Evolutionary conservation across 37 sponge, comb jelly and placozoan species (phyloP).

Genomic region (Ianthella basta): DNA sequence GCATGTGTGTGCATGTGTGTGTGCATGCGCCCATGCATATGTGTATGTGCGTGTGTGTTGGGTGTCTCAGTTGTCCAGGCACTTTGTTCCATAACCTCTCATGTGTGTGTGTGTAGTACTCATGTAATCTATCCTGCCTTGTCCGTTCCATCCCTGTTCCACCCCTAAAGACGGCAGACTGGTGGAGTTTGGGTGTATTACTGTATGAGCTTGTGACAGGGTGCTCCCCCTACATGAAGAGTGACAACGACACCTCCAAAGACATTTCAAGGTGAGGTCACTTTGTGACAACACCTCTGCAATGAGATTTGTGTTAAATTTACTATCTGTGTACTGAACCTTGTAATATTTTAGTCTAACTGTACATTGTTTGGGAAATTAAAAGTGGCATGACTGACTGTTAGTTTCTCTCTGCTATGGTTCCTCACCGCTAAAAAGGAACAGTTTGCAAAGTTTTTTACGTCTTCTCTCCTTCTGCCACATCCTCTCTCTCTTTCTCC

Average conservation of each 20-base stretch:
- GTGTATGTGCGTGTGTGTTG: no score
- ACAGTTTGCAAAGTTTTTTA: background rate
- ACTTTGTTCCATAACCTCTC: no score
- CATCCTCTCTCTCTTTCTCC: background rate
- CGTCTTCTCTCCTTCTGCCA: background rate
- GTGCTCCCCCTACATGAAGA: constrained; percentile 76
- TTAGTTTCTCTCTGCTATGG: no score
- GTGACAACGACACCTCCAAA: constrained; percentile 70
- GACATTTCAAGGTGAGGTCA: constrained; percentile 53
- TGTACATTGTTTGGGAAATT: background rate
- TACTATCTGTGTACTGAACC: background rate
- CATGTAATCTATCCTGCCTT: no score
- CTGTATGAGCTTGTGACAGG: constrained; percentile 91
- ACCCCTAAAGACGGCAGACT: constrained; percentile 74
- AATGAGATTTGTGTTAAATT: no score
- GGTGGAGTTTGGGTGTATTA: constrained; percentile 97
- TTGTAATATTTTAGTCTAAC: background rate
- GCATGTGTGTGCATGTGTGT: no score
- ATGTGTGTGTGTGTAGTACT: no score
- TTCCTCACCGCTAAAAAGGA: no score
- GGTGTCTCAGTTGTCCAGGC: no score
- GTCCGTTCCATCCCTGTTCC: no score
- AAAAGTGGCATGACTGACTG: background rate
- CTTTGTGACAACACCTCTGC: background rate
- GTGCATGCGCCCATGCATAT: no score